Percentiles rank a stretch among this genome's conserved stretches.
Evolutionary conservation across 2,113 vertebrate genomes (phyloP).

Genomic region (Scolopax mira): DNA sequence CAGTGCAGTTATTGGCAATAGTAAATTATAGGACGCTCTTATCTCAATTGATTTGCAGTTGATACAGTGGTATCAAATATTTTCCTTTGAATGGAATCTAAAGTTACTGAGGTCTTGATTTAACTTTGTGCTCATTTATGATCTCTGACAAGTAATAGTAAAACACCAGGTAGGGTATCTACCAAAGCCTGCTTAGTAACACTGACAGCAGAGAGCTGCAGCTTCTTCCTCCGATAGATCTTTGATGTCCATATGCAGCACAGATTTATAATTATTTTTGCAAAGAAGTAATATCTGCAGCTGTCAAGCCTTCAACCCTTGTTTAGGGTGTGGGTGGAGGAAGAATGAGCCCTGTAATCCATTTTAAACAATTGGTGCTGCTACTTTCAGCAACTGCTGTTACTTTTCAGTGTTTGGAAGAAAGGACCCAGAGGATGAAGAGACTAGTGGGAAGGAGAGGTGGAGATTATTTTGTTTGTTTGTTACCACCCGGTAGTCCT

Average conservation of each 20-base stretch:
- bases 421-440: background rate
- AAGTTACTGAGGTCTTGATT: background rate
- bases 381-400: background rate
- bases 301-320: background rate
- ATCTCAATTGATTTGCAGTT: background rate
- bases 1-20: background rate
- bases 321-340: background rate
- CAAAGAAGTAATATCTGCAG: background rate
- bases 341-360: background rate
- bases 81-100: background rate
- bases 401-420: background rate
- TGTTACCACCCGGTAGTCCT: background rate
- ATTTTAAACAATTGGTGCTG: too few species aligned
- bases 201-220: background rate
- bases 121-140: background rate
- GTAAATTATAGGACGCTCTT: background rate
- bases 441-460: background rate
- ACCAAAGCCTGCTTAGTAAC: background rate
- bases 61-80: background rate
- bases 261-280: background rate
- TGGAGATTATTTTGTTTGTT: background rate
- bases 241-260: fast-evolving
- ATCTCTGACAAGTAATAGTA: background rate
- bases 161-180: background rate
- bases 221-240: background rate